Evolutionary conservation across 1,140 invertebrate species (phyloP), one percentile per base, ranked within the genome.

Genomic region (Helicoverpa armigera): DNA sequence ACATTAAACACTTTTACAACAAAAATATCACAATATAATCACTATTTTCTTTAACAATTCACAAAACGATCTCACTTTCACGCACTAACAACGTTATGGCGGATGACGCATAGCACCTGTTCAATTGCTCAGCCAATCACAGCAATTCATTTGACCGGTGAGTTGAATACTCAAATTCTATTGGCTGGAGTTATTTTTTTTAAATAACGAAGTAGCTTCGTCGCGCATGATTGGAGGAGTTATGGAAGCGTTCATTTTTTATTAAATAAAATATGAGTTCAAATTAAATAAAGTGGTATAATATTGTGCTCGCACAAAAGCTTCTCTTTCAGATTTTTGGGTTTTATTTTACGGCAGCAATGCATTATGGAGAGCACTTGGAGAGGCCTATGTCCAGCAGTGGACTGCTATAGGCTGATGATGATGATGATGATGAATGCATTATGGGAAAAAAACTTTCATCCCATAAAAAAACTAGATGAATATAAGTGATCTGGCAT

Each of bases 81-180:
- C 75, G 61, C 31, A 90, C 90, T 90, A 92, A 86, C 87, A 91
- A 93, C 91, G 92, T 88, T 91, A 94, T 93, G 91, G 92, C 92
- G 93, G 90, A 94, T 94, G 93, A 94, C 93, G 93, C 93, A 94
- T 92, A 90, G 91, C 92, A 93, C 90, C 91, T 93, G 93, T 92
- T 93, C 74, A 86, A 91, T 85, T 72, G 84, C 75, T 80, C 58
- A 65, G 74, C 93, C 91, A 94, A 94, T 93, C 87, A 91, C 79
- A 86, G 83, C 80, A n/a, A 23, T 70, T 82, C 77, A 90, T 91
- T 88, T 85, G 84, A 90, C 93, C 92, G 92, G 92, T 94, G 87
- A 88, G 82, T 87, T 89, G 83, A 93, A 92, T 90, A 85, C 81
- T 82, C 61, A 51, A 85, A 85, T 87, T 74, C 51, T 65, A 93